Base-by-base conservation (phyloP, 2,113 vertebrate species). In the Illadopsis cleaveri region DNA sequence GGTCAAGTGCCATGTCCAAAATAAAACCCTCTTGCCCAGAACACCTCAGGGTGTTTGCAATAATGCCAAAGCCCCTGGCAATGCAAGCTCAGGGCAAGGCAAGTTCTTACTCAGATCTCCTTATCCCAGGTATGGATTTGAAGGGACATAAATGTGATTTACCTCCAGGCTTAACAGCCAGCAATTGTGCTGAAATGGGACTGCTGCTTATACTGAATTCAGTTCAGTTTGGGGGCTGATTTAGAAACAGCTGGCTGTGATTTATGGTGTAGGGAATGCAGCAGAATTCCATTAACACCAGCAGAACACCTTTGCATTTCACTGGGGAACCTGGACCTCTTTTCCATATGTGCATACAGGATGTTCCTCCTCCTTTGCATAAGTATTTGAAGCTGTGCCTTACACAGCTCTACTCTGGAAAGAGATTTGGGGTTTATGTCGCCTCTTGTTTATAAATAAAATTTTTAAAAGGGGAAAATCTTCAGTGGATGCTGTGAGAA, bases 101-200 rank as follows among this genome's bases (percentile, higher is more conserved):
- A 47, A 58, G 16, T 5, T 19, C 56, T 51, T 7, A 2, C 38
- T 83, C 38, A 31, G 40, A 37, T 51, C 70, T 71, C 56, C 72
- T 83, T 44, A 12, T 0, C 31, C 2, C 58, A 50, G 37, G 6
- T 7, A 23, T 5, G 54, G 58, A 72, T 80, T 47, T 44, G 71
- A 76, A 82, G 25, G 53, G 71, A 56, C 60, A 73, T 54, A 90
- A 92, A 92, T 48, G n/a, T 76, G 83, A 91, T 94, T 95, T 92
- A 93, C 40, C n/a, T 69, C 23, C 64, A 16, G 50, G 44, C 23
- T 86, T 60, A 89, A 77, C 30, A 78, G 89, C 0, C 2, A 33
- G 64, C 56, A 89, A 25, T 75, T 71, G 78, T 38, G 44, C 69
- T 64, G 47, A 21, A 89, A 75, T 37, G 51, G 69, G 68, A 62